These are phyloP conservation scores for Ochropleura plecta DNA, from an alignment of 2,888 invertebrate genomes.

Conservation along the genomic window DNA sequence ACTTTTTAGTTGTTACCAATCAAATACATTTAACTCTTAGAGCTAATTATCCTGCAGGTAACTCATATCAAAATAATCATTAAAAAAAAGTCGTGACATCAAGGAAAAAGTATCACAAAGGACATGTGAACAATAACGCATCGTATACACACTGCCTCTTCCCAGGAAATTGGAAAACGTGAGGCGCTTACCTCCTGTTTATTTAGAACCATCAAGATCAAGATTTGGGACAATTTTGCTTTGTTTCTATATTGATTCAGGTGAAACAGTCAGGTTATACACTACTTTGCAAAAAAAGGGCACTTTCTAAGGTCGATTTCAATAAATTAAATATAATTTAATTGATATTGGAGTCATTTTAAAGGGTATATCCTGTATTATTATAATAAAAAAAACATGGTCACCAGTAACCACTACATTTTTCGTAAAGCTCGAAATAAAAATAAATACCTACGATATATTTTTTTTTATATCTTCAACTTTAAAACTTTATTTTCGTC, in stretches of 20 bases:
- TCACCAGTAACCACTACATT: no score
- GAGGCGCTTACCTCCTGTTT: slow-evolving; percentile 62
- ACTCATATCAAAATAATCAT: slow-evolving; percentile 34
- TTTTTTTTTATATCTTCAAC: no score
- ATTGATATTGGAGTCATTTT: no score
- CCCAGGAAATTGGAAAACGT: slow-evolving; percentile 74
- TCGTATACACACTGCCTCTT: slow-evolving; percentile 54
- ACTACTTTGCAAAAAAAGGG: no score
- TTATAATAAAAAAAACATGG: no score
- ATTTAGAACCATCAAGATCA: slow-evolving; percentile 55
- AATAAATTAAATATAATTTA: no score
- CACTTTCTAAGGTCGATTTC: no score
- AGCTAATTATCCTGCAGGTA: no score
- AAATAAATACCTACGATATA: no score
- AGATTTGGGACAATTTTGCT: slow-evolving; percentile 52
- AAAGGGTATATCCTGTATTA: no score
- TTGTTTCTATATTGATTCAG: slow-evolving; percentile 36
- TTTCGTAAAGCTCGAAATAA: no score
- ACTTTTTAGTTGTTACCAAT: background rate
- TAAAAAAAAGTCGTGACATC: slow-evolving; percentile 42
- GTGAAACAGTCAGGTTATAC: background rate
- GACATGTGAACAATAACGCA: slow-evolving; percentile 58
- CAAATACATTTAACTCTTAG: slow-evolving; percentile 1
- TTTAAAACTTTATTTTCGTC: no score
- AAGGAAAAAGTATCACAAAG: slow-evolving; percentile 46